Evolutionary conservation across 2,113 vertebrate genomes (phyloP).

Genomic region (mouse (Mus musculus)): GRCm39 chr2:121506001-121506500

Average conservation of each 20-base stretch:
- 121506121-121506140: not conserved
- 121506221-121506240: too few species aligned
- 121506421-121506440: not conserved
- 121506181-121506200: not conserved
- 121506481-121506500: not conserved
- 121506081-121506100: not conserved
- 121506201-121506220: not conserved
- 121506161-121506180: not conserved
- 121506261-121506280: not conserved
- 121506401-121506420: not conserved
- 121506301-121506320: too few species aligned
- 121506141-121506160: not conserved
- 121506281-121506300: not conserved
- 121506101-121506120: not conserved
- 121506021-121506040: not conserved
- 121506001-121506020: not conserved
- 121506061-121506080: not conserved
- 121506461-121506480: not conserved
- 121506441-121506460: not conserved
- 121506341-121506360: not conserved
- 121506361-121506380: not conserved
- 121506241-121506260: too few species aligned
- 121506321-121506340: not conserved
- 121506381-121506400: not conserved
- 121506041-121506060: not conserved